Percentiles rank a stretch among this genome's conserved stretches.
phyloP scores from a whole-genome alignment of 2,797 vertebrate genomes.

The Iguana delicatissima region DNA sequence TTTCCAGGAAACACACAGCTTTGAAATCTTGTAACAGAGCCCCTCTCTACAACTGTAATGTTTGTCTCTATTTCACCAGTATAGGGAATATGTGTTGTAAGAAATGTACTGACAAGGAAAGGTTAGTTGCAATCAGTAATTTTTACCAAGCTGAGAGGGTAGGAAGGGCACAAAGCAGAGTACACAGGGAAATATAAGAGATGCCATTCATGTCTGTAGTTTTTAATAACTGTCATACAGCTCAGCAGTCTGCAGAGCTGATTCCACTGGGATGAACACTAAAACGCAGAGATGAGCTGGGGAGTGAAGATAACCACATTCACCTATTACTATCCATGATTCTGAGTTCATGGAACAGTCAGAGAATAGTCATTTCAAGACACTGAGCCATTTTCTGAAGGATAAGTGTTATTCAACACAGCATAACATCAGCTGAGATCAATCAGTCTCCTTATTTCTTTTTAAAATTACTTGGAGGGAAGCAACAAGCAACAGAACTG shows the following conservation, averaged over 20 bases:
- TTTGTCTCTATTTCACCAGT: neutral
- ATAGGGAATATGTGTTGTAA: neutral
- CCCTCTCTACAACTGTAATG: neutral
- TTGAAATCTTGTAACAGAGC: neutral
- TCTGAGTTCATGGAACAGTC: conserved; percentile 30
- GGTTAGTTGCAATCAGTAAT: neutral
- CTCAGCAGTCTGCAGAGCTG: neutral
- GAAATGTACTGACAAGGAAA: neutral
- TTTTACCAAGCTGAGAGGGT: neutral
- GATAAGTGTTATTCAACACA: conserved; percentile 52
- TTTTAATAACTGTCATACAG: neutral
- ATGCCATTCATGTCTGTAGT: neutral
- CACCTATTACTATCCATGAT: neutral
- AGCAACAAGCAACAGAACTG: conserved; percentile 36
- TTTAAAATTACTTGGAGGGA: conserved; percentile 38
- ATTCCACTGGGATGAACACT: neutral
- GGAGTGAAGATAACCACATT: neutral
- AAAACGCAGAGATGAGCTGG: neutral
- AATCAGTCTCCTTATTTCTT: conserved; percentile 19
- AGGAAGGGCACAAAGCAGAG: too few species aligned
- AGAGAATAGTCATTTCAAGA: neutral
- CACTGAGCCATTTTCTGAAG: conserved; percentile 1
- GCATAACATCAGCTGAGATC: conserved; percentile 52
- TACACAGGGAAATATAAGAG: neutral
- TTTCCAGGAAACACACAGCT: neutral